These are phyloP conservation scores for Euglossa dilemma DNA, from an alignment of 1,140 invertebrate species.

Conservation along the genomic window DNA sequence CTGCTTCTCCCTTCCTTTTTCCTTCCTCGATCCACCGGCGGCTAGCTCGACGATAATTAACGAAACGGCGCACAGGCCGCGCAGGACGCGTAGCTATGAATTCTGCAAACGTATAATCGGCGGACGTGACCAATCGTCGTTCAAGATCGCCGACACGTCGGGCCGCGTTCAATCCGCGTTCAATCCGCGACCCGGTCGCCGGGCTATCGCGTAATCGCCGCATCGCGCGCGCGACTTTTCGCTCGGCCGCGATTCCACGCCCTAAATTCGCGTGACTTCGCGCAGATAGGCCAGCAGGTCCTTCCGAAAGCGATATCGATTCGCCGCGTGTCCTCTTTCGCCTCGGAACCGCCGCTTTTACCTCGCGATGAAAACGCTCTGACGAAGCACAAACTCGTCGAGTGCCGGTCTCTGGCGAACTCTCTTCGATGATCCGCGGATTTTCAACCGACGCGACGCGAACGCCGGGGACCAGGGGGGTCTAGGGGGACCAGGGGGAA, in stretches of 20 bases:
- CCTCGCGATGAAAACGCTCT: conserved; percentile 18
- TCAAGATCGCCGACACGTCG: not conserved
- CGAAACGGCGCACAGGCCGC: not conserved
- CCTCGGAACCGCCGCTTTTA: conserved; percentile 7
- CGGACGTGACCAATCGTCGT: not conserved
- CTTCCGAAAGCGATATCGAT: conserved; percentile 63
- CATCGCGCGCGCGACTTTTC: not conserved
- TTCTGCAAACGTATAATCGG: conserved; percentile 15
- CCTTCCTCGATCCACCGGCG: no score
- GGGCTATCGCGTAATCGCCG: not conserved
- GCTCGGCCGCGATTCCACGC: conserved; percentile 57
- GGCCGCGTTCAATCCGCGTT: not conserved
- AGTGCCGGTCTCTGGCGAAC: not conserved
- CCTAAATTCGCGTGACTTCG: conserved; percentile 65
- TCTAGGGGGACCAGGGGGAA: no score
- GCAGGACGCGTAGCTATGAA: not conserved
- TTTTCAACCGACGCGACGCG: not conserved
- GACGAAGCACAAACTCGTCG: conserved; percentile 8
- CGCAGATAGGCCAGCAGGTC: conserved; percentile 57
- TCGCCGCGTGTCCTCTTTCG: conserved; percentile 47
- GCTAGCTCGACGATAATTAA: not conserved
- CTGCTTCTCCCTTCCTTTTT: not conserved
- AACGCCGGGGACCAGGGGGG: no score
- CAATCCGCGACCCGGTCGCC: not conserved
- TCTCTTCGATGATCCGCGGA: not conserved